Evolutionary conservation across 2,888 invertebrate genomes (phyloP).

Genomic region (Drosophila meridiana): DNA sequence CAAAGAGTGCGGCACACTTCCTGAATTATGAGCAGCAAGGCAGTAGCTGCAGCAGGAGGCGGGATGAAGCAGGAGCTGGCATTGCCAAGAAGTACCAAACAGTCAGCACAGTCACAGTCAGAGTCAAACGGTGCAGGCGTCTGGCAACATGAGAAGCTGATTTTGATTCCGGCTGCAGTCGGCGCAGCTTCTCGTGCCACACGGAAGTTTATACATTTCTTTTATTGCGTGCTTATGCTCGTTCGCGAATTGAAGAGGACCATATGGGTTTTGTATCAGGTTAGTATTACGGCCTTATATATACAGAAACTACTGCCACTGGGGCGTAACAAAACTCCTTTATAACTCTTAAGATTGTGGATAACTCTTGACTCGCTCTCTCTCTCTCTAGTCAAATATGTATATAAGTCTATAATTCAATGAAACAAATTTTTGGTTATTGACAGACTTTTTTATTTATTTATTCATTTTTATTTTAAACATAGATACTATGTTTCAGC

Average conservation of each 20-base stretch:
- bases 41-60: not conserved
- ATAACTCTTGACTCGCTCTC: not conserved
- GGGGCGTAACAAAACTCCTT: no score
- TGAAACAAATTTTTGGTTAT: no score
- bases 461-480: no score
- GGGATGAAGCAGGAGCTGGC: not conserved
- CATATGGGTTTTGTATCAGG: not conserved
- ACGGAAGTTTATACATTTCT: constrained; percentile 58
- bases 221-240: constrained; percentile 8
- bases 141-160: constrained; percentile 41
- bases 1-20: constrained; percentile 68
- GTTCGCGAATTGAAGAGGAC: not conserved
- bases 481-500: no score
- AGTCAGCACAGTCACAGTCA: constrained; percentile 22
- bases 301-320: no score
- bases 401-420: no score
- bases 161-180: constrained; percentile 65
- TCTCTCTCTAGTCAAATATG: no score
- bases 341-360: no score
- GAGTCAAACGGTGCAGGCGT: constrained; percentile 47
- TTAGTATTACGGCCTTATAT: no score
- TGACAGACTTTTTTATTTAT: no score
- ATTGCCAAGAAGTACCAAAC: constrained; percentile 14
- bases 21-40: constrained; percentile 73
- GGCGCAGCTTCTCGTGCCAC: constrained; percentile 52